phyloP scores from a whole-genome alignment of 2,113 vertebrate genomes.

The Phycodurus eques region DNA sequence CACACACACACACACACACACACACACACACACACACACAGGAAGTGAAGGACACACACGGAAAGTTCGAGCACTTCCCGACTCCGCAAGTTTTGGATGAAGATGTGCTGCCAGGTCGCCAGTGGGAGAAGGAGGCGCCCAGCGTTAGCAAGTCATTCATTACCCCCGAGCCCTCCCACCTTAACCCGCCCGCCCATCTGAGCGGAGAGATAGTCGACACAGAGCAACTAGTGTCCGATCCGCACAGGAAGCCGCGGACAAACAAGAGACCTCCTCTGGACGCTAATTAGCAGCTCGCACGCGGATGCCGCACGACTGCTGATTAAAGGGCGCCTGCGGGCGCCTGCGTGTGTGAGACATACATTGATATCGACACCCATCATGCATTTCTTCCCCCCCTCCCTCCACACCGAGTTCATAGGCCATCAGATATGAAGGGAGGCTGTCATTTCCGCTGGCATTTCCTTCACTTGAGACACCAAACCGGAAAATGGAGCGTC shows the following conservation, averaged over 20 bases:
- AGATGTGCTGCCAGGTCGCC: not conserved
- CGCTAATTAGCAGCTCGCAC: constrained; percentile 72
- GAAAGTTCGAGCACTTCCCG: constrained; percentile 9
- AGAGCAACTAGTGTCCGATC: constrained; percentile 72
- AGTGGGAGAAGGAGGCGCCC: constrained; percentile 13
- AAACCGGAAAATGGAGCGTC: constrained; percentile 58
- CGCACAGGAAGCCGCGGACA: constrained; percentile 72
- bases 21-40: not conserved
- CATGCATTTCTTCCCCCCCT: not conserved
- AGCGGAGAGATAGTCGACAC: constrained; percentile 64
- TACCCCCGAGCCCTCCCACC: constrained; percentile 43
- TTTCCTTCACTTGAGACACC: constrained; percentile 63
- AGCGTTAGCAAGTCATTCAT: constrained; percentile 17
- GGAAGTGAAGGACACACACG: constrained; percentile 3
- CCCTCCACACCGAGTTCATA: constrained; percentile 37
- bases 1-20: not conserved
- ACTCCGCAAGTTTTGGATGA: not conserved
- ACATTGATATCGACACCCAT: not conserved
- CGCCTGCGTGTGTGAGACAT: not conserved
- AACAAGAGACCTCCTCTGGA: constrained; percentile 65
- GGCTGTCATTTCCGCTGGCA: constrained; percentile 65
- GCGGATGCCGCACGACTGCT: constrained; percentile 48
- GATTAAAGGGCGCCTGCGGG: constrained; percentile 40
- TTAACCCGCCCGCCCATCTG: constrained; percentile 22
- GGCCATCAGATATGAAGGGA: constrained; percentile 67